A percentile compares a stretch with the other conserved stretches of the same genome.
These are phyloP conservation scores for Nymphalis io DNA, from an alignment of 1,140 invertebrate genomes.

Conservation along the genomic window DNA sequence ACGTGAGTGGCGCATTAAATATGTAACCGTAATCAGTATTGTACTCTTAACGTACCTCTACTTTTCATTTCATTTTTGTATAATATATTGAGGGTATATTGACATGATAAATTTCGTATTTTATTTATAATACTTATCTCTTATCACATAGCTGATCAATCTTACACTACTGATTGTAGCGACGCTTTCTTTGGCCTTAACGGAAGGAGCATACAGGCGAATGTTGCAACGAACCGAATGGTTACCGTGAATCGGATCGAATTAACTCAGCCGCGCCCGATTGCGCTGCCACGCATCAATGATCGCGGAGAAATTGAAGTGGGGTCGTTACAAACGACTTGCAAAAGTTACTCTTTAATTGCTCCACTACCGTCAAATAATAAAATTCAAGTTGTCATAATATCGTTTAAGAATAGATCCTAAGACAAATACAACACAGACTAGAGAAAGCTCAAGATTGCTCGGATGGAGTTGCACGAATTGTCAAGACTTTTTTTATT, in stretches of 20 bases:
- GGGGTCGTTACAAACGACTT: slow-evolving; percentile 64
- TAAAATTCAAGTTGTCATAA: slow-evolving; percentile 11
- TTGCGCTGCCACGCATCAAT: slow-evolving; percentile 71
- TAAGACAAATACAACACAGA: not conserved
- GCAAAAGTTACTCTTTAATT: slow-evolving; percentile 61
- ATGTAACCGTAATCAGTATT: slow-evolving; percentile 73
- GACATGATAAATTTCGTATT: not conserved
- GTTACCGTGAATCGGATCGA: slow-evolving; percentile 70
- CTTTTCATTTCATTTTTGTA: not conserved
- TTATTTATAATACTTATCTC: not conserved
- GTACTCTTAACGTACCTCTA: slow-evolving; percentile 53
- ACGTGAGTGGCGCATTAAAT: slow-evolving; percentile 75
- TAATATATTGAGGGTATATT: not conserved
- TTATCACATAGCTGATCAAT: no score
- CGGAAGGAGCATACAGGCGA: slow-evolving; percentile 57
- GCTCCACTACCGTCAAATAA: slow-evolving; percentile 5
- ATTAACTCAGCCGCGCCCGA: slow-evolving; percentile 73
- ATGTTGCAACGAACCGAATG: slow-evolving; percentile 66
- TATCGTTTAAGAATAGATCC: not conserved
- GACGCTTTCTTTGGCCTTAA: slow-evolving; percentile 54
- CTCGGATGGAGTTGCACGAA: slow-evolving; percentile 51
- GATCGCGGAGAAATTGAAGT: slow-evolving; percentile 75
- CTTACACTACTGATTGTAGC: not conserved
- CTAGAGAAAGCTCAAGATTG: not conserved
- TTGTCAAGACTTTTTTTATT: slow-evolving; percentile 56